phyloP scores from a whole-genome alignment of 1,140 invertebrate species.

The Solenopsis invicta region DNA sequence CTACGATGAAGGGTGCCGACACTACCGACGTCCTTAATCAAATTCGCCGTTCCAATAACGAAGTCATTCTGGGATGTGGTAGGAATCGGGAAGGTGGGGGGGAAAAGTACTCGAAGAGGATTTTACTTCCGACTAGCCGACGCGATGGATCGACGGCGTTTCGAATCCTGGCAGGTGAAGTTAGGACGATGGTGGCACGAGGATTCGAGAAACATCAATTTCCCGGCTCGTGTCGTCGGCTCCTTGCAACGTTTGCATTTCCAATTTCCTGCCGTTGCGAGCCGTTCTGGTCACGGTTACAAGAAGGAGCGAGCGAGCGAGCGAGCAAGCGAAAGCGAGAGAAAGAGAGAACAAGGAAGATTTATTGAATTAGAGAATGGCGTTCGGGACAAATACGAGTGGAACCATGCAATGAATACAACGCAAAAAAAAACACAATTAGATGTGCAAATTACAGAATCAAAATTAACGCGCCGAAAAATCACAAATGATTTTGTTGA shows the following conservation, averaged over 20 bases:
- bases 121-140: slow-evolving; percentile 54
- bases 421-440: slow-evolving; percentile 9
- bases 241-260: slow-evolving; percentile 68
- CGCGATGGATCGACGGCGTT: slow-evolving; percentile 25
- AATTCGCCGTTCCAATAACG: slow-evolving; percentile 46
- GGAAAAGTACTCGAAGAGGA: slow-evolving; percentile 22
- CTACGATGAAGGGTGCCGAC: slow-evolving; percentile 3
- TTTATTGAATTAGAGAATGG: slow-evolving; percentile 28
- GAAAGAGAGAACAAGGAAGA: not conserved
- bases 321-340: not conserved
- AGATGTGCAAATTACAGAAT: not conserved
- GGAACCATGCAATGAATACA: slow-evolving; percentile 10
- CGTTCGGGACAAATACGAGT: slow-evolving; percentile 23
- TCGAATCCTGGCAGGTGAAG: slow-evolving; percentile 36
- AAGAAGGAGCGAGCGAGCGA: not conserved
- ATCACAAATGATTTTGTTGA: not conserved
- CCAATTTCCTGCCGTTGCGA: slow-evolving; percentile 63
- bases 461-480: not conserved
- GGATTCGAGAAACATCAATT: slow-evolving; percentile 70
- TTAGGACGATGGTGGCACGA: not conserved
- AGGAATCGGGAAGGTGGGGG: not conserved
- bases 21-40: slow-evolving; percentile 33
- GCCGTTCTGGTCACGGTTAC: slow-evolving; percentile 19
- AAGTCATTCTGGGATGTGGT: slow-evolving; percentile 31
- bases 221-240: slow-evolving; percentile 56